Conservation (phyloP, 2,888 invertebrate genomes). For the Cheilosia vernalis region DNA sequence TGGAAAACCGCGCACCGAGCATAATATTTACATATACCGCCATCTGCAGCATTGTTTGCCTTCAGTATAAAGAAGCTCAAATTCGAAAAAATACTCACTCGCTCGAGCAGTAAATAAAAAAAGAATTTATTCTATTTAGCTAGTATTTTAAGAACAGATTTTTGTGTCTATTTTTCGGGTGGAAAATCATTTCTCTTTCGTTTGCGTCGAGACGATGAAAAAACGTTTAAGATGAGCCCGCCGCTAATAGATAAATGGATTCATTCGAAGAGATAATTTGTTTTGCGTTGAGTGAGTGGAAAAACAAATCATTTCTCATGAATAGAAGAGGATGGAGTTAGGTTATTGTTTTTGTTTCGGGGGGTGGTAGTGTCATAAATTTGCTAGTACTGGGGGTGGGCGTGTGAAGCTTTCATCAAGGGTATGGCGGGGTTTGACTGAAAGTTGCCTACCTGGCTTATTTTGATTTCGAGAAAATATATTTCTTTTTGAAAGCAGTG, state of each 20-base stretch:
- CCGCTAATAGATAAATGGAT: conserved; percentile 55
- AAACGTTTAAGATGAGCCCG: conserved; percentile 54
- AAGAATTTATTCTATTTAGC: neutral
- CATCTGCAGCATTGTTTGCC: neutral
- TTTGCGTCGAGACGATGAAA: neutral
- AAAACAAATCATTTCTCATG: conserved; percentile 62
- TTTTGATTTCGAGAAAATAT: conserved; percentile 7
- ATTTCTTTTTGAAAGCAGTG: neutral
- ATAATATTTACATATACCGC: neutral
- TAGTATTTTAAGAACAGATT: conserved; percentile 33
- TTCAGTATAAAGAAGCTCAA: neutral
- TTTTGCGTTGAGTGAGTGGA: conserved; percentile 63
- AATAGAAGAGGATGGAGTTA: conserved; percentile 1
- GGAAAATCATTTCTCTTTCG: conserved; percentile 46
- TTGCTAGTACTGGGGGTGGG: conserved; percentile 2
- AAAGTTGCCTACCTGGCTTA: conserved; percentile 4
- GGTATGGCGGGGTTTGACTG: conserved; percentile 14
- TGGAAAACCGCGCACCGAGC: conserved; percentile 7
- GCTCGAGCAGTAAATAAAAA: conserved; percentile 14
- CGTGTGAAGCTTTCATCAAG: conserved; percentile 16
- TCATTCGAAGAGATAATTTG: conserved; percentile 60
- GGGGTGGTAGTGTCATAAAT: conserved; percentile 32
- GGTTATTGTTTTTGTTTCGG: neutral
- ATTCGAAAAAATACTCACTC: conserved; percentile 16
- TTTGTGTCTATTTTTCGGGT: conserved; percentile 7